Evolutionary conservation across 2,797 vertebrate genomes (phyloP).

Genomic region (Philypnodon macrostomus): DNA sequence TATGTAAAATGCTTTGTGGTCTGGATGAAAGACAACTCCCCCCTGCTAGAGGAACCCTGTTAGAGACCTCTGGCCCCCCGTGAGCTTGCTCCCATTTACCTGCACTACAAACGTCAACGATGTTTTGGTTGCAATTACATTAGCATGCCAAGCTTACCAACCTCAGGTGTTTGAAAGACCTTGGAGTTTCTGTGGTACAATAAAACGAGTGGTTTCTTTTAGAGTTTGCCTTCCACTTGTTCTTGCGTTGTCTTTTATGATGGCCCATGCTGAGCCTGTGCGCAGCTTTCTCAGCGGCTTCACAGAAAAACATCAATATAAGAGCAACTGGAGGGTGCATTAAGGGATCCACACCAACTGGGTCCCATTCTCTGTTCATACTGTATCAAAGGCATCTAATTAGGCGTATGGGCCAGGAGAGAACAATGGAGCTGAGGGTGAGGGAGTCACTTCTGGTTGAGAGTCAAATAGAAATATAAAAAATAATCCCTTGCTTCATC

Average conservation of each 20-base stretch:
- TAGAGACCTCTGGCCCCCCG: not conserved
- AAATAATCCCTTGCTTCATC: constrained; percentile 14
- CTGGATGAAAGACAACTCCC: not conserved
- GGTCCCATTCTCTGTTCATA: constrained; percentile 64
- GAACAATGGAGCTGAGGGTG: constrained; percentile 51
- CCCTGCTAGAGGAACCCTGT: too few species aligned
- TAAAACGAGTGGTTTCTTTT: constrained; percentile 26
- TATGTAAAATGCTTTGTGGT: not conserved
- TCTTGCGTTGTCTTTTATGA: constrained; percentile 43
- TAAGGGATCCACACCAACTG: constrained; percentile 60
- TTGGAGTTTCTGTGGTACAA: constrained; percentile 16
- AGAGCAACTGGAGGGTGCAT: constrained; percentile 63
- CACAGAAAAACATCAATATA: constrained; percentile 55
- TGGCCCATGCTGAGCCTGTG: constrained; percentile 27
- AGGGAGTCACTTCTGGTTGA: constrained; percentile 48
- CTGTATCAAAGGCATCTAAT: constrained; percentile 68
- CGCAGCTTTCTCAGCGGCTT: constrained; percentile 29
- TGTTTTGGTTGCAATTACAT: constrained; percentile 55
- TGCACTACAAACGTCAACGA: constrained; percentile 45
- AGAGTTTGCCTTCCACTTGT: constrained; percentile 32
- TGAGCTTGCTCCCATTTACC: constrained; percentile 32
- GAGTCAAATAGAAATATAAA: constrained; percentile 17
- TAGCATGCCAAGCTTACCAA: constrained; percentile 16
- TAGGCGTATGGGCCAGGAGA: constrained; percentile 38
- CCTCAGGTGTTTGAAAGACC: constrained; percentile 29